Evolutionary conservation across 1,140 invertebrate species (phyloP).

Genomic region (Trissolcus basalis): DNA sequence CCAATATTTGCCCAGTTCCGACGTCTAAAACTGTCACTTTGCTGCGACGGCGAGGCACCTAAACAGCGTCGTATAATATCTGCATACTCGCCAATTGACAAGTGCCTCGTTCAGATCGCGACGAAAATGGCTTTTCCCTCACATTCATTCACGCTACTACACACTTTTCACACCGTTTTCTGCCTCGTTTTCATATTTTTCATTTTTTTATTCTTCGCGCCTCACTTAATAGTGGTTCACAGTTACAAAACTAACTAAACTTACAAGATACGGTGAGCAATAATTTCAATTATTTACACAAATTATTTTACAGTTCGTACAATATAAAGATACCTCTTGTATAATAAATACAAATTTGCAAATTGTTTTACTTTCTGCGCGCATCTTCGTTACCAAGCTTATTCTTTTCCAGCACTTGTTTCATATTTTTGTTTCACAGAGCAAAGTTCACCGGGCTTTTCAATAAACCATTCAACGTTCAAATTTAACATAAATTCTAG

Average conservation of each 20-base stretch:
- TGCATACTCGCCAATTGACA: slow-evolving; percentile 46
- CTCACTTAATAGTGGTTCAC: slow-evolving; percentile 61
- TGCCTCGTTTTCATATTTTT: slow-evolving; percentile 12
- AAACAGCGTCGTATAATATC: slow-evolving; percentile 44
- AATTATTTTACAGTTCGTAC: slow-evolving; percentile 73
- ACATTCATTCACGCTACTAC: slow-evolving; percentile 8
- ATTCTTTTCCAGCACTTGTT: slow-evolving; percentile 34
- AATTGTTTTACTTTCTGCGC: slow-evolving; percentile 45
- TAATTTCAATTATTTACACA: slow-evolving; percentile 76
- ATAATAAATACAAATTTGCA: slow-evolving; percentile 53
- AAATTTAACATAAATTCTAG: background rate
- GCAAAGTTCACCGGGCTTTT: no score
- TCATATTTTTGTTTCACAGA: background rate
- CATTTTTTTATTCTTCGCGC: slow-evolving; percentile 20
- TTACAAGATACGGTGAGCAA: slow-evolving; percentile 75
- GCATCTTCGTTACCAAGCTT: slow-evolving; percentile 13
- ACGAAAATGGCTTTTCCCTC: slow-evolving; percentile 29
- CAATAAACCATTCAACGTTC: no score
- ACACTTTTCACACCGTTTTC: slow-evolving; percentile 11
- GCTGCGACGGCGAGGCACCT: slow-evolving; percentile 32
- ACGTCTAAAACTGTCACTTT: slow-evolving; percentile 41
- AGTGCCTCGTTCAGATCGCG: slow-evolving; percentile 29
- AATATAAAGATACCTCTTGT: slow-evolving; percentile 66
- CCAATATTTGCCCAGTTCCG: slow-evolving; percentile 48
- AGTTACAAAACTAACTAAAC: slow-evolving; percentile 75